Percentiles rank a stretch among this genome's conserved stretches.
phyloP scores from a whole-genome alignment of 2,113 vertebrate species.

The Notothenia rossii region DNA sequence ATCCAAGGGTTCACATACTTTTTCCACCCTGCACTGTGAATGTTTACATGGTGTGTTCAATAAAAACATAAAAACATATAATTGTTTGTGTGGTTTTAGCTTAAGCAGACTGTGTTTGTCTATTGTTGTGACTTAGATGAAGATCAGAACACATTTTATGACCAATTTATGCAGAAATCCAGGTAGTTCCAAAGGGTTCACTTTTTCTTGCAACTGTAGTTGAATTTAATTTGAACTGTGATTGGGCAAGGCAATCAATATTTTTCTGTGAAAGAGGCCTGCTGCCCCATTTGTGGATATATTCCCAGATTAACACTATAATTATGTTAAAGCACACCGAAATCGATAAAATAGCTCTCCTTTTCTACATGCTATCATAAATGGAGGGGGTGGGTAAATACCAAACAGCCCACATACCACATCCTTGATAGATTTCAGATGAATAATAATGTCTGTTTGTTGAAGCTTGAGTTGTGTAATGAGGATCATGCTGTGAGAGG shows the following conservation, averaged over 20 bases:
- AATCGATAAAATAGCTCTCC: neutral
- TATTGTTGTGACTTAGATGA: no score
- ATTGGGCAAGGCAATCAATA: neutral
- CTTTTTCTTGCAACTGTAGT: no score
- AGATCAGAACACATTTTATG: no score
- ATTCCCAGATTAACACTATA: neutral
- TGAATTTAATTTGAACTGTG: no score
- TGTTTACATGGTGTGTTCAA: no score
- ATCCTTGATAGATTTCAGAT: neutral
- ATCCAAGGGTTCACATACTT: no score
- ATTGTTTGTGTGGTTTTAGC: no score
- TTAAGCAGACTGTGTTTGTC: no score
- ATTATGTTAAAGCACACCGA: neutral
- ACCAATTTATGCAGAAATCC: no score
- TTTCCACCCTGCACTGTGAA: no score
- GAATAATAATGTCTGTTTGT: conserved; percentile 5
- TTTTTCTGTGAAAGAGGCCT: neutral
- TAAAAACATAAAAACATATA: no score
- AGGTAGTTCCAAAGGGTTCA: no score
- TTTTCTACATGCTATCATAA: neutral
- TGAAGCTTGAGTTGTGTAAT: neutral
- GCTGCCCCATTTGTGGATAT: neutral
- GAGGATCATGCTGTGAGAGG: neutral
- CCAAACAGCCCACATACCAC: neutral
- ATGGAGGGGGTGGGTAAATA: neutral